Conservation (phyloP, 1,140 invertebrate genomes). For the Tetragonula clypearis region DNA sequence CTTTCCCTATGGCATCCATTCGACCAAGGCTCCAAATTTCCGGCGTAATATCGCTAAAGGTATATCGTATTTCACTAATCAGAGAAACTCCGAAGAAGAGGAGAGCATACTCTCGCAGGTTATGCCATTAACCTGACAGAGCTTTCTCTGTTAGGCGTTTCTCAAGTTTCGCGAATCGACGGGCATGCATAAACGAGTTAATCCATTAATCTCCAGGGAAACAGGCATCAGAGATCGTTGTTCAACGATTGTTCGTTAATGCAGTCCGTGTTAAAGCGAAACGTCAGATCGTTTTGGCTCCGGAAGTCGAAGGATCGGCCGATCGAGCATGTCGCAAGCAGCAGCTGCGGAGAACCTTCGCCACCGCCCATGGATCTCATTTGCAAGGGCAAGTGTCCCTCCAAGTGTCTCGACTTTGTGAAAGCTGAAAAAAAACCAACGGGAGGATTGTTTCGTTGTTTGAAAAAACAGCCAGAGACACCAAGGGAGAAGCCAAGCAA, state of each 20-base stretch:
- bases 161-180: not conserved
- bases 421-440: slow-evolving; percentile 24
- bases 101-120: not conserved
- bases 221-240: not conserved
- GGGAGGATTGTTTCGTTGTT: not conserved
- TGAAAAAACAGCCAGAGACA: not conserved
- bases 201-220: not conserved
- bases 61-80: not conserved
- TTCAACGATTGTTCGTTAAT: not conserved
- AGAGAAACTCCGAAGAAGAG: too few relatives aligned
- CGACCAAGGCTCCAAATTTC: slow-evolving; percentile 35
- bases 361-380: not conserved
- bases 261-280: not conserved
- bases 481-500: slow-evolving; percentile 35
- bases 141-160: not conserved
- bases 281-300: not conserved
- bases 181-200: not conserved
- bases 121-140: not conserved
- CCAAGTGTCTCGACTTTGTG: slow-evolving; percentile 36
- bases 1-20: slow-evolving; percentile 23
- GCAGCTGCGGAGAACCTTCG: slow-evolving; percentile 17
- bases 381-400: slow-evolving; percentile 26
- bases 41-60: not conserved
- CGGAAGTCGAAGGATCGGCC: not conserved
- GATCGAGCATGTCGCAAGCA: not conserved